These are phyloP conservation scores for Alloscopus bannaensis DNA, from an alignment of 2,888 invertebrate genomes.

Conservation along the genomic window DNA sequence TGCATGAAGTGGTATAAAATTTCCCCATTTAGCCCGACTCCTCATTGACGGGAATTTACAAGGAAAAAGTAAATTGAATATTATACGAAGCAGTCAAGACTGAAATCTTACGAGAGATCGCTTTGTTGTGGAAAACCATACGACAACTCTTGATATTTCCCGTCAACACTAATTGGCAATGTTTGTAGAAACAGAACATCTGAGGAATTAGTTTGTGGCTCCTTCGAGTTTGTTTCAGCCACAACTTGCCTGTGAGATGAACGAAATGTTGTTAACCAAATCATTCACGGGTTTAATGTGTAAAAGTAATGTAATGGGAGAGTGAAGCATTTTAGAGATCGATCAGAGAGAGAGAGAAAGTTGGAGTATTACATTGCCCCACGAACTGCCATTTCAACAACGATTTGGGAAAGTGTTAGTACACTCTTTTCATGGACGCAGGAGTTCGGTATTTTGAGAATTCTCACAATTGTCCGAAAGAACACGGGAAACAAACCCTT, in stretches of 20 bases:
- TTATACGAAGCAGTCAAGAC: too few species aligned
- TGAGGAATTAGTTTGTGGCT: conserved; percentile 32
- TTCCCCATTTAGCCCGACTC: too few species aligned
- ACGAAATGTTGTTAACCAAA: neutral
- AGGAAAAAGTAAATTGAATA: too few species aligned
- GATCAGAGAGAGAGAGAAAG: conserved; percentile 12
- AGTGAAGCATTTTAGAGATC: conserved; percentile 68
- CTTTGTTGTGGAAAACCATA: conserved; percentile 44
- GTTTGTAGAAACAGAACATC: conserved; percentile 51
- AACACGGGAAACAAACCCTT: conserved; percentile 54
- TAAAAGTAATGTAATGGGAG: neutral
- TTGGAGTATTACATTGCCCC: conserved; percentile 56
- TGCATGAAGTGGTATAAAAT: conserved; percentile 3
- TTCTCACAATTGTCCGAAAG: conserved; percentile 58
- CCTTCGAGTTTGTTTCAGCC: conserved; percentile 80
- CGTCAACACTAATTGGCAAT: conserved; percentile 28
- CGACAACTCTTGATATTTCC: conserved; percentile 23
- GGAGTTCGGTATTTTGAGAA: conserved; percentile 63
- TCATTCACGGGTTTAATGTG: neutral
- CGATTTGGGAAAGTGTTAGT: conserved; percentile 15
- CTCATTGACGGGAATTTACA: too few species aligned
- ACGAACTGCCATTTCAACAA: conserved; percentile 32
- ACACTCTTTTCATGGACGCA: conserved; percentile 61
- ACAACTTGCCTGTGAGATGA: conserved; percentile 78
- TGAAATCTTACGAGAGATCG: conserved; percentile 7